Base-by-base conservation (phyloP, 1,140 invertebrate species). In the Habropoda laboriosa region DNA sequence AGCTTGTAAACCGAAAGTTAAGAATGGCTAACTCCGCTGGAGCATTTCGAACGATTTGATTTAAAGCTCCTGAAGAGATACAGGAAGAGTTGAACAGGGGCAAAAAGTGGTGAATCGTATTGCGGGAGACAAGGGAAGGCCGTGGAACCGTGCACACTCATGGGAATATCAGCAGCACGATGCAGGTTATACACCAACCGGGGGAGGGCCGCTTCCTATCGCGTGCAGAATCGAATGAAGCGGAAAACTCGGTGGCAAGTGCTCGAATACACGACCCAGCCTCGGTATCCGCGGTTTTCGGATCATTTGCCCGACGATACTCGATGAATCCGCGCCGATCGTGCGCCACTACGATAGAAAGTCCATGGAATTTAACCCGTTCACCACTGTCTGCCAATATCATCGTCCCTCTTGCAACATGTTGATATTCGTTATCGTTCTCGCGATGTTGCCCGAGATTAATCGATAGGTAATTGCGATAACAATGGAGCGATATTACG, bases 251-350 rank as follows among this genome's bases (percentile, higher is more conserved):
- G 66, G 42, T 40, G 66, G 53, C 51, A 47, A 77, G 66, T 49
- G 8, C 53, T 47, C 53, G 42, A 58, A 60, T 35, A 16, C 55
- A 32, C 40, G 30, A 60, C 40, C 30, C 18, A 30, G 18, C n/a
- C n/a, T 4, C 16, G 42, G 55, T 77, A 77, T 77, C 64, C 66
- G 75, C 21, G 75, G 64, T 77, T 77, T 77, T 77, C 66, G 42
- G 66, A 77, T 77, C 75, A 77, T 77, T 77, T 77, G 18, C 66
- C 18, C 53, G 42, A 71, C 42, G 42, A 3, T 40, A 12, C 16
- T 24, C 51, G 40, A 49, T 53, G 45, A 51, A 74, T 64, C 24
- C 47, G 24, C n/a, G 10, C 21, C 45, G 53, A 60, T 49, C 24
- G 49, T 49, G n/a, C 12, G 7, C 42, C n/a, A 7, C 12, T 10